A percentile compares a stretch with the other conserved stretches of the same genome.
phyloP scores from a whole-genome alignment of 2,888 invertebrate genomes.

The Mylabris sibirica region DNA sequence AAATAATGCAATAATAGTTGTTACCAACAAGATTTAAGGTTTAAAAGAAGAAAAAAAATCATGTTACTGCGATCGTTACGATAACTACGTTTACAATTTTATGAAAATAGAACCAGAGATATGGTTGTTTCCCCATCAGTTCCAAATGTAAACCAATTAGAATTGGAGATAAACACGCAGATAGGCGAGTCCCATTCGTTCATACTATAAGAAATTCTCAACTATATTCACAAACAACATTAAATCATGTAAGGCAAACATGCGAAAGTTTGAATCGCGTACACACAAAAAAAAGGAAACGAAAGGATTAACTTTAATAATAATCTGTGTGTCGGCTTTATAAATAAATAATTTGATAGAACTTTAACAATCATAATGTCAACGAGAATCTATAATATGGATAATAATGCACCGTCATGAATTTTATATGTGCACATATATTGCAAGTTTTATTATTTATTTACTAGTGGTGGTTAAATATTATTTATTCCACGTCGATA shows the following conservation, averaged over 20 bases:
- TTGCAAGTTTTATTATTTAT: conserved; percentile 21
- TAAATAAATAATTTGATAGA: not conserved
- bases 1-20: too few species aligned
- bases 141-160: not conserved
- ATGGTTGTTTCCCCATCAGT: not conserved
- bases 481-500: conserved; percentile 16
- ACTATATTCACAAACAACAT: not conserved
- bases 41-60: too few species aligned
- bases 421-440: conserved; percentile 22
- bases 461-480: conserved; percentile 14
- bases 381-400: conserved; percentile 27
- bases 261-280: not conserved
- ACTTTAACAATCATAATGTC: conserved; percentile 14
- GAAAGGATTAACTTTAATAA: conserved; percentile 13
- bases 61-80: not conserved
- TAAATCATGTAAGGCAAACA: not conserved
- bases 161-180: not conserved
- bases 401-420: conserved; percentile 31
- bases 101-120: not conserved
- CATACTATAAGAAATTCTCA: not conserved
- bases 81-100: not conserved
- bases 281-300: conserved; percentile 16
- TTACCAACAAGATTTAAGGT: too few species aligned
- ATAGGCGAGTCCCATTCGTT: not conserved
- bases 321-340: conserved; percentile 2